phyloP scores from a whole-genome alignment of 2,888 invertebrate species.

The Alloscopus bannaensis region DNA sequence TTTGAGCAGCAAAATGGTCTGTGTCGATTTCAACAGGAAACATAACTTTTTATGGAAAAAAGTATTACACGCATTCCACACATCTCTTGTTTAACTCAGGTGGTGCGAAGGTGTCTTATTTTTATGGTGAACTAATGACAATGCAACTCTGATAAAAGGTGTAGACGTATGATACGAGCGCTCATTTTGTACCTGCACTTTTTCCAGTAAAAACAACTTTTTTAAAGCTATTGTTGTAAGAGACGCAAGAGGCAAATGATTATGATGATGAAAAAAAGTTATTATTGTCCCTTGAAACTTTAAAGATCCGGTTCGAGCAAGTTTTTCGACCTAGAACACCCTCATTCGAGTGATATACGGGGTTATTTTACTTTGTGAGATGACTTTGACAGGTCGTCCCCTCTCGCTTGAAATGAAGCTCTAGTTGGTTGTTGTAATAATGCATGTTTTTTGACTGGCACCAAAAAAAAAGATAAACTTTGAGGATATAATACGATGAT shows the following conservation, averaged over 20 bases:
- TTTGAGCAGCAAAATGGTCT: background rate
- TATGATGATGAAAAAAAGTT: background rate
- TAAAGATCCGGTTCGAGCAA: conserved; percentile 8
- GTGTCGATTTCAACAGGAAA: conserved; percentile 28
- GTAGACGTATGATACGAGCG: no score
- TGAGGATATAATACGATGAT: conserved; percentile 5
- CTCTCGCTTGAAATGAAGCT: no score
- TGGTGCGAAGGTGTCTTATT: no score
- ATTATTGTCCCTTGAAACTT: conserved; percentile 6
- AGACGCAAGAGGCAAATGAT: background rate
- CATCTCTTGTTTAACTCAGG: no score
- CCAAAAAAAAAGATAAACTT: background rate
- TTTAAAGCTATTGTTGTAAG: no score
- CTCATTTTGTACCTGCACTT: no score
- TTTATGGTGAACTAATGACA: conserved; percentile 20
- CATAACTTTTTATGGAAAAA: conserved; percentile 55
- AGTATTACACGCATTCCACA: conserved; percentile 18
- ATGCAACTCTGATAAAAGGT: no score
- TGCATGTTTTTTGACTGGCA: background rate
- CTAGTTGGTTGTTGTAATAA: no score
- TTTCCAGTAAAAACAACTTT: no score
- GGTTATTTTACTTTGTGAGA: conserved; percentile 2
- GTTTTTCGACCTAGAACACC: no score
- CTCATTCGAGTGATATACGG: no score
- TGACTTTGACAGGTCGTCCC: conserved; percentile 19